These are phyloP conservation scores for Saccostrea glomerata DNA, from an alignment of 1,140 invertebrate species.

Conservation along the genomic window DNA sequence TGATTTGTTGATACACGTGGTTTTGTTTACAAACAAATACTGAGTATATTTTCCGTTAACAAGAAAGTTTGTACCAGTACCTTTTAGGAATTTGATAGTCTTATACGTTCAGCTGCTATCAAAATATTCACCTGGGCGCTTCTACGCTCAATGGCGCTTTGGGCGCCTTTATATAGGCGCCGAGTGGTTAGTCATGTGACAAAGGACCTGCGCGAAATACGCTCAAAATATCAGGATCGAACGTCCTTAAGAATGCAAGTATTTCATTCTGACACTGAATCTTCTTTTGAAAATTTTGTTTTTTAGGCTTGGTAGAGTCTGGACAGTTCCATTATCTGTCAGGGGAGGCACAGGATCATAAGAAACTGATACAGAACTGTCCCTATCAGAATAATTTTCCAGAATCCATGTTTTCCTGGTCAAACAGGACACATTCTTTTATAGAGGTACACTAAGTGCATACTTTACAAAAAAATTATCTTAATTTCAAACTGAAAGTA, in stretches of 20 bases:
- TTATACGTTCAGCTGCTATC: conserved; percentile 33
- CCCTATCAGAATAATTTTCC: conserved; percentile 57
- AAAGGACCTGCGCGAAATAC: too few species aligned
- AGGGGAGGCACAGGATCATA: conserved; percentile 66
- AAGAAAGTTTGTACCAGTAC: background rate
- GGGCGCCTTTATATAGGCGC: conserved; percentile 31
- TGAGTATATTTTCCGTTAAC: background rate
- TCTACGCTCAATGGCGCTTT: background rate
- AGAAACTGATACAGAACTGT: conserved; percentile 64
- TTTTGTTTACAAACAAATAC: conserved; percentile 28
- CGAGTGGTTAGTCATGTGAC: background rate
- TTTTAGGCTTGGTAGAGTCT: conserved; percentile 71
- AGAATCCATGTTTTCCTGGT: conserved; percentile 59
- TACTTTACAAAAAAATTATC: too few species aligned
- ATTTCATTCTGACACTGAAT: too few species aligned
- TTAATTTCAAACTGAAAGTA: too few species aligned
- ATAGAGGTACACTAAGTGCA: conserved; percentile 62
- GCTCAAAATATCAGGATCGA: too few species aligned
- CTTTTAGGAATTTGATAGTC: background rate
- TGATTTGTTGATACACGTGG: conserved; percentile 5
- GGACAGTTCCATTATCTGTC: conserved; percentile 71
- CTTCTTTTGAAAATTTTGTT: too few species aligned
- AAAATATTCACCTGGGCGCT: conserved; percentile 16
- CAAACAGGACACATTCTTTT: conserved; percentile 65
- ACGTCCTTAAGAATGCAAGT: too few species aligned